Evolutionary conservation across 2,797 vertebrate genomes (phyloP).

Genomic region (Squalus acanthias): DNA sequence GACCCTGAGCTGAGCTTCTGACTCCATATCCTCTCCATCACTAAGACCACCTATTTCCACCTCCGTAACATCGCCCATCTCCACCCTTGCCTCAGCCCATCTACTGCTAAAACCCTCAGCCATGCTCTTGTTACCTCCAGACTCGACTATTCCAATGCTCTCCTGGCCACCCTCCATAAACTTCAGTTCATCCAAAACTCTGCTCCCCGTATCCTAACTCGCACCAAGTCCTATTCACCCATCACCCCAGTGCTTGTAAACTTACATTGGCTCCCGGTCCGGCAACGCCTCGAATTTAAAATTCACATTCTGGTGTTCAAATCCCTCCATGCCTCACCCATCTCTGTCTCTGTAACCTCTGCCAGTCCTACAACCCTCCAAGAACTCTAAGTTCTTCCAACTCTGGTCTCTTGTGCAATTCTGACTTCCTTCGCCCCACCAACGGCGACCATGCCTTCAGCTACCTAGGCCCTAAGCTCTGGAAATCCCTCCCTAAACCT

Average conservation of each 20-base stretch:
- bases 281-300: no score
- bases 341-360: background rate
- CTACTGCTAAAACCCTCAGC: background rate
- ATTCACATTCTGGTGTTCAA: no score
- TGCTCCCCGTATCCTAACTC: background rate
- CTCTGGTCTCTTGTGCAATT: background rate
- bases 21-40: background rate
- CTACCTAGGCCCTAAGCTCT: background rate
- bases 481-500: background rate
- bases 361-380: background rate
- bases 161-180: background rate
- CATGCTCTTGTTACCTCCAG: background rate
- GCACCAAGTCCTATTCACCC: no score
- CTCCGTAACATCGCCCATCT: no score
- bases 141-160: background rate
- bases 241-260: no score
- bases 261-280: no score
- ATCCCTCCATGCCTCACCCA: no score
- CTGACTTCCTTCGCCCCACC: background rate
- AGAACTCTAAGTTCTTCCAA: no score
- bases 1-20: background rate
- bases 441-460: no score
- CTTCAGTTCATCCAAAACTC: background rate
- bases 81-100: background rate
- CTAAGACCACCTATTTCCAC: background rate